phyloP scores from a whole-genome alignment of 2,797 vertebrate species.

The Malurus splendens region DNA sequence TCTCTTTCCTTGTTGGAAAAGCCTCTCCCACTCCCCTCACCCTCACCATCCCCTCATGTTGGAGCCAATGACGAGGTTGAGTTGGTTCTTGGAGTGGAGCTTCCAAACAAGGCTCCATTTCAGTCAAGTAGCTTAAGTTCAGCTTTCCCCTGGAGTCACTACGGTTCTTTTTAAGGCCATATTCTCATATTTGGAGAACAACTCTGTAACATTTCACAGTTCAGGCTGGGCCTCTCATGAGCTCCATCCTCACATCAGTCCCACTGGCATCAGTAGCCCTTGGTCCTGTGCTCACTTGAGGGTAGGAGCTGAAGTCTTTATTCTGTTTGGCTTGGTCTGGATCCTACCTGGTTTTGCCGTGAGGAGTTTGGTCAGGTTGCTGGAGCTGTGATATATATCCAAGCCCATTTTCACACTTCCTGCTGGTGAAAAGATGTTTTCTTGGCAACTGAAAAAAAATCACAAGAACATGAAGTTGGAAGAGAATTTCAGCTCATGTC shows the following conservation, averaged over 20 bases:
- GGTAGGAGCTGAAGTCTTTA: neutral
- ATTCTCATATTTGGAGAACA: neutral
- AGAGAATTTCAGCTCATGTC: neutral
- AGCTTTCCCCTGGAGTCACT: neutral
- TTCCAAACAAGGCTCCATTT: neutral
- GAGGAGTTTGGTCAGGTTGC: neutral
- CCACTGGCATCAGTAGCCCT: neutral
- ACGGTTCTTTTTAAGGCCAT: neutral
- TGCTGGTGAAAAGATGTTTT: neutral
- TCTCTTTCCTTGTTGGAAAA: neutral
- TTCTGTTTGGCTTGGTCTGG: neutral
- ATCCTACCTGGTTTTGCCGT: neutral
- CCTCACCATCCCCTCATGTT: neutral
- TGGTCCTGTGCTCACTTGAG: neutral
- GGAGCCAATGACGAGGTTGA: neutral
- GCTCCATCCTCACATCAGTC: neutral
- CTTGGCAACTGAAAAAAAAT: neutral
- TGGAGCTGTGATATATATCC: neutral
- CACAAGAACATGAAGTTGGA: neutral
- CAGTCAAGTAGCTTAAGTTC: neutral
- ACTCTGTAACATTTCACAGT: neutral
- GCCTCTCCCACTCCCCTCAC: neutral
- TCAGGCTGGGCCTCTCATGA: rapidly evolving
- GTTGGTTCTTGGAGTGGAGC: neutral
- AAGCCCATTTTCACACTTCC: neutral